phyloP scores from a whole-genome alignment of 2,888 invertebrate species.

The Rhogogaster chlorosoma region DNA sequence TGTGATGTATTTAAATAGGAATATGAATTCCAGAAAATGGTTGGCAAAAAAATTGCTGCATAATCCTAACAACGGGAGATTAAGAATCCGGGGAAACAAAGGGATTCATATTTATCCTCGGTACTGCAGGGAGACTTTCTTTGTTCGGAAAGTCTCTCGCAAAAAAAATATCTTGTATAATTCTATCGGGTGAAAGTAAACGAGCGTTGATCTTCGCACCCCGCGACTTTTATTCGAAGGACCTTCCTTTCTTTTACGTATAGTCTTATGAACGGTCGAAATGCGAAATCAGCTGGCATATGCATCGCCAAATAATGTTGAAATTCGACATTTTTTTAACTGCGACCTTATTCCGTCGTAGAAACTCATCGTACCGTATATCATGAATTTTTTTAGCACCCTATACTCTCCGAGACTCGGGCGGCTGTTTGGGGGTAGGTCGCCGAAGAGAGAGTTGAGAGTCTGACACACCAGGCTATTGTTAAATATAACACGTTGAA shows the following conservation, averaged over 20 bases:
- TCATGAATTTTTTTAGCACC: background rate
- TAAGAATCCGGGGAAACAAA: background rate
- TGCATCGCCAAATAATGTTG: background rate
- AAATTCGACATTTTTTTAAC: background rate
- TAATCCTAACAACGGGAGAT: background rate
- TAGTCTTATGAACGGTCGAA: background rate
- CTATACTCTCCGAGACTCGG: constrained; percentile 8
- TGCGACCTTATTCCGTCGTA: background rate
- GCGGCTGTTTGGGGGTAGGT: background rate
- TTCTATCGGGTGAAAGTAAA: background rate
- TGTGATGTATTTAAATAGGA: background rate
- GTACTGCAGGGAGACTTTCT: background rate
- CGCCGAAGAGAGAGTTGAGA: background rate
- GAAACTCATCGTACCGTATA: background rate
- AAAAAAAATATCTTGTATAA: background rate
- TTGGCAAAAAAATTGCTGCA: background rate
- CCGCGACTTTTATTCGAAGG: background rate
- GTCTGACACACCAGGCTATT: constrained; percentile 10
- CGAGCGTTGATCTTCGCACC: background rate
- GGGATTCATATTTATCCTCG: background rate
- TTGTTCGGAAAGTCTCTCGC: background rate
- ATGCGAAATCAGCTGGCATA: background rate
- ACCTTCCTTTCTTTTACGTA: background rate
- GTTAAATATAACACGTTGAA: constrained; percentile 23
- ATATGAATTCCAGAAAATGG: background rate